Conservation (phyloP, 2,888 invertebrate species). For the Brachyptera risi region DNA sequence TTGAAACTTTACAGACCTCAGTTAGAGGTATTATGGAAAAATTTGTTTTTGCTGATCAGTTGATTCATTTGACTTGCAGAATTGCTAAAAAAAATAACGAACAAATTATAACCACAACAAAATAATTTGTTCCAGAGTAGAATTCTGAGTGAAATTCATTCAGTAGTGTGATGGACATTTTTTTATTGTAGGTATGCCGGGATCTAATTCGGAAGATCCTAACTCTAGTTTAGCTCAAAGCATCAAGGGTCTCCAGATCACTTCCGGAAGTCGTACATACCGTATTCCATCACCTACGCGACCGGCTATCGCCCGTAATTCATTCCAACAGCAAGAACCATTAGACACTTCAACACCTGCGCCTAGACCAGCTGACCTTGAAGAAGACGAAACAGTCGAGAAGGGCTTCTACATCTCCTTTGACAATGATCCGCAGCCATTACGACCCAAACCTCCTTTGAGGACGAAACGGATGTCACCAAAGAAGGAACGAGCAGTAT, state of each 20-base stretch:
- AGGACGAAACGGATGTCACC: constrained; percentile 71
- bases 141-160: too few relatives aligned
- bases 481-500: constrained; percentile 50
- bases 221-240: constrained; percentile 51
- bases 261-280: constrained; percentile 83
- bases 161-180: too few relatives aligned
- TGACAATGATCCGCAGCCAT: constrained; percentile 76
- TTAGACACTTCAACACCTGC: constrained; percentile 4
- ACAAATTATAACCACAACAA: too few relatives aligned
- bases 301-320: constrained; percentile 64
- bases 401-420: constrained; percentile 94
- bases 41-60: too few relatives aligned
- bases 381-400: constrained; percentile 45
- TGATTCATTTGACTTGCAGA: too few relatives aligned
- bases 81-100: too few relatives aligned
- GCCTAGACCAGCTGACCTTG: constrained; percentile 43
- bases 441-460: constrained; percentile 83
- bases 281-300: constrained; percentile 85
- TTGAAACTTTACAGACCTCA: too few relatives aligned
- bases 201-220: background rate
- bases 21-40: too few relatives aligned
- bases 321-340: constrained; percentile 54
- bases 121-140: too few relatives aligned
- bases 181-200: background rate
- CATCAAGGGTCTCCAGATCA: constrained; percentile 74